These are phyloP conservation scores for Ophioninae sp. DNA, from an alignment of 2,888 invertebrate genomes.

Conservation along the genomic window DNA sequence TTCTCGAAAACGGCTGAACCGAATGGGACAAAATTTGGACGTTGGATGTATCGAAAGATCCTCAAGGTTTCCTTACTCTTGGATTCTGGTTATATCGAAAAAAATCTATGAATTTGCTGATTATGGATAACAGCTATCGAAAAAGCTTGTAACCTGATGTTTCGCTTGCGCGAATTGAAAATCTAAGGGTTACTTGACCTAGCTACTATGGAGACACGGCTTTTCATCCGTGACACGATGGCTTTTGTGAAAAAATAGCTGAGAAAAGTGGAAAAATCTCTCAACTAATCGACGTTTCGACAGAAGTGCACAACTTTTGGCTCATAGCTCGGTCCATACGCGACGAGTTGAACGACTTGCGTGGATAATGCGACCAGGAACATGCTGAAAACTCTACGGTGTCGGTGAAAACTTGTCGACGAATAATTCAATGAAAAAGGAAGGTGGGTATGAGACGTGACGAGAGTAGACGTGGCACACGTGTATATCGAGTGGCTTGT, in stretches of 20 bases:
- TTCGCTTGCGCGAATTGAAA: no score
- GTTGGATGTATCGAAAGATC: no score
- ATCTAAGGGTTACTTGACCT: no score
- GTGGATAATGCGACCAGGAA: not conserved
- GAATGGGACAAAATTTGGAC: no score
- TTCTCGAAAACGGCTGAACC: no score
- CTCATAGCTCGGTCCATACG: not conserved
- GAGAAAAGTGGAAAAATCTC: not conserved
- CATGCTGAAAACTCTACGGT: not conserved
- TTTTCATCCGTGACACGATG: no score
- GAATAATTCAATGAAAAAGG: not conserved
- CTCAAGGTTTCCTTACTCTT: no score
- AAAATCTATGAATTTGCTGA: no score
- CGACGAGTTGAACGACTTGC: not conserved
- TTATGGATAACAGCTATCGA: no score
- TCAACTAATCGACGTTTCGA: not conserved
- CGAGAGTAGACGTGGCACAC: not conserved
- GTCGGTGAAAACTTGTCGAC: not conserved
- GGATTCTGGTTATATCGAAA: no score
- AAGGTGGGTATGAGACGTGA: not conserved
- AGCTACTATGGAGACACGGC: no score
- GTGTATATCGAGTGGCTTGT: constrained; percentile 27
- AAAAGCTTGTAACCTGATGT: no score
- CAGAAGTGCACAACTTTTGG: not conserved
- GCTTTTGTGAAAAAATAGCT: not conserved